Base-by-base conservation (phyloP, 2,888 invertebrate species). In the Lacanobia wlatinum region DNA sequence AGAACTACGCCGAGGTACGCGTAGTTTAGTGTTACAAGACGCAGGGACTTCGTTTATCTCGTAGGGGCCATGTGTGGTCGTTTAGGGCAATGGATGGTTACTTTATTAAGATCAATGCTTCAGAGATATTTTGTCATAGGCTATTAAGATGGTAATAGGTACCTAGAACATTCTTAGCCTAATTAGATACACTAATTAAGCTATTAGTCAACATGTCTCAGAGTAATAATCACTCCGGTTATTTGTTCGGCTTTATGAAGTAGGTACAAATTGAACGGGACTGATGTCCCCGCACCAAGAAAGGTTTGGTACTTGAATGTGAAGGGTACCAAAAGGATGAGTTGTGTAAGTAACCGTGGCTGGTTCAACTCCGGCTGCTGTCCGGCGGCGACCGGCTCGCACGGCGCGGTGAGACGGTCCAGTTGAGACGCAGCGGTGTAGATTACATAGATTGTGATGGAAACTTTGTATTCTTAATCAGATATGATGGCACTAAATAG, bases 291-390 rank as follows among this genome's bases (percentile, higher is more conserved):
- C 48, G 7, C 50, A 10, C 8, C n/a, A n/a, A 21, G 3, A n/a
- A n/a, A 50, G 50, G 50, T 50, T 50, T 50, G 34, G 48, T 10
- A 21, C 21, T 58, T 8, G 46, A 56, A 70, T 52, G 21, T 56
- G 21, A 48, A n/a, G 64, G 21, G 28, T n/a, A 40, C 28, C 21
- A 12, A 52, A 62, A 58, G 64, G 59, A 46, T 73, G 40, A 18
- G 56, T 62, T 65, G 72, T 60, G 40, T 62, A 67, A 67, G 70
- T 69, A 70, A 78, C 43, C 65, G 64, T 61, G 50, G 34, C 60
- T 55, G 65, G 50, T 52, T 65, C 34, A 43, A 50, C n/a, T 38
- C 23, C 23, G 23, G 53, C 21, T 21, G 38, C n/a, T 58, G 58
- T 14, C n/a, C 8, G 34, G 59, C 16, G 62, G 34, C 14, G 34